These are phyloP conservation scores for Melanerpes aurifrons DNA, from an alignment of 2,113 vertebrate species.

Conservation along the genomic window DNA sequence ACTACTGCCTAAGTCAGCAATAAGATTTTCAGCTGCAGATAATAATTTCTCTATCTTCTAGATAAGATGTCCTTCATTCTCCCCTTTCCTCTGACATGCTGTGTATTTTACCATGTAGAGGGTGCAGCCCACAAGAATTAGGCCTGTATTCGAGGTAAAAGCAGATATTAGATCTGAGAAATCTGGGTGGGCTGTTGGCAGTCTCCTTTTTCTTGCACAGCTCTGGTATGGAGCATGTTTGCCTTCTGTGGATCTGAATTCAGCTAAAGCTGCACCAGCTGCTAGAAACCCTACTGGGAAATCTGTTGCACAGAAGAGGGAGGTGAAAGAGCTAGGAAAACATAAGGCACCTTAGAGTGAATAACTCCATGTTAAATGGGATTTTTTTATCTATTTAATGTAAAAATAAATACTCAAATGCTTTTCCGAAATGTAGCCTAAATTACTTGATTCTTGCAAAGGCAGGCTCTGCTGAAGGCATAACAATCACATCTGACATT, in stretches of 20 bases:
- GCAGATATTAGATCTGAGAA: neutral
- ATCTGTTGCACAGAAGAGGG: neutral
- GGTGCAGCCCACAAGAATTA: neutral
- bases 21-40: neutral
- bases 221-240: neutral
- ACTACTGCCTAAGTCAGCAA: neutral
- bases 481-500: neutral
- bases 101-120: neutral
- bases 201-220: neutral
- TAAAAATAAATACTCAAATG: neutral
- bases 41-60: neutral
- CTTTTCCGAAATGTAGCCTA: neutral
- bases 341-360: neutral
- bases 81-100: neutral
- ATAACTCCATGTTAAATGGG: neutral
- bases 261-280: neutral
- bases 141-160: neutral
- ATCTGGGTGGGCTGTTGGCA: fast-evolving
- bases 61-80: fast-evolving
- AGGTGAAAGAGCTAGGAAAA: neutral
- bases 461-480: neutral
- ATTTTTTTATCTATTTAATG: neutral
- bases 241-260: neutral
- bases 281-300: neutral
- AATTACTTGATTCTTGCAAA: neutral